A percentile compares a stretch with the other conserved stretches of the same genome.
Evolutionary conservation across 2,888 invertebrate species (phyloP).

Genomic region (Ormyrus rosae): DNA sequence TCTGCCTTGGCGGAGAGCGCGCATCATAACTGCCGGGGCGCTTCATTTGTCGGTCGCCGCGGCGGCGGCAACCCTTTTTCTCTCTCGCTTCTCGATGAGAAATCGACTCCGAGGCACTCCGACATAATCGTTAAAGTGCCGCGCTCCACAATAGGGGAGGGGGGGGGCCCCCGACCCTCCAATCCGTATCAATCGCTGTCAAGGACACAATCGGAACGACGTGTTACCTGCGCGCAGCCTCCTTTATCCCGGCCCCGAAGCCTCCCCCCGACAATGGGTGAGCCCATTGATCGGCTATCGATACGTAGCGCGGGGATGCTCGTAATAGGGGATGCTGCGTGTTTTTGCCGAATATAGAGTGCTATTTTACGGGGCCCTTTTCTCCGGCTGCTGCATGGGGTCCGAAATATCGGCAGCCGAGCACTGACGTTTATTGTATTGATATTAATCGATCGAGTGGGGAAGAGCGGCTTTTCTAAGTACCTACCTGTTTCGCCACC

Average conservation of each 20-base stretch:
- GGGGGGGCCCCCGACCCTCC: slow-evolving; percentile 49
- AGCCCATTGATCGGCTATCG: slow-evolving; percentile 61
- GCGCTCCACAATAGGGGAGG: slow-evolving; percentile 29
- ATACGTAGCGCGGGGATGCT: slow-evolving; percentile 49
- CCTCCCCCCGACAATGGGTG: slow-evolving; percentile 54
- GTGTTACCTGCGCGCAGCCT: slow-evolving; percentile 64
- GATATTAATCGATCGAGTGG: slow-evolving; percentile 73
- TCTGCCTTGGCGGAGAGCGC: not conserved
- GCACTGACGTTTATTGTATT: slow-evolving; percentile 72
- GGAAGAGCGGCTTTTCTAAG: slow-evolving; percentile 57
- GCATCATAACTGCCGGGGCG: slow-evolving; percentile 43
- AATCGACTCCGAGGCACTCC: slow-evolving; percentile 57
- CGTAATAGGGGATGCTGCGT: slow-evolving; percentile 58
- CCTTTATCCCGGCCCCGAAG: slow-evolving; percentile 30
- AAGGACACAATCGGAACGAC: slow-evolving; percentile 66
- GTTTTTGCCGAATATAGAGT: slow-evolving; percentile 63
- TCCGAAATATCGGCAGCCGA: slow-evolving; percentile 16
- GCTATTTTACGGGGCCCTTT: slow-evolving; percentile 64
- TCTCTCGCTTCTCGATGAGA: slow-evolving; percentile 58
- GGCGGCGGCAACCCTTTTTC: slow-evolving; percentile 40
- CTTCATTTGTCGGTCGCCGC: slow-evolving; percentile 49
- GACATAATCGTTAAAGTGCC: slow-evolving; percentile 59
- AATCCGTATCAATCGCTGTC: slow-evolving; percentile 72
- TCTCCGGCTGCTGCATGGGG: slow-evolving; percentile 8
- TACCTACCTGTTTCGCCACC: slow-evolving; percentile 63